Evolutionary conservation across 1,140 invertebrate genomes (phyloP).

Genomic region (Acromyrmex charruanus): DNA sequence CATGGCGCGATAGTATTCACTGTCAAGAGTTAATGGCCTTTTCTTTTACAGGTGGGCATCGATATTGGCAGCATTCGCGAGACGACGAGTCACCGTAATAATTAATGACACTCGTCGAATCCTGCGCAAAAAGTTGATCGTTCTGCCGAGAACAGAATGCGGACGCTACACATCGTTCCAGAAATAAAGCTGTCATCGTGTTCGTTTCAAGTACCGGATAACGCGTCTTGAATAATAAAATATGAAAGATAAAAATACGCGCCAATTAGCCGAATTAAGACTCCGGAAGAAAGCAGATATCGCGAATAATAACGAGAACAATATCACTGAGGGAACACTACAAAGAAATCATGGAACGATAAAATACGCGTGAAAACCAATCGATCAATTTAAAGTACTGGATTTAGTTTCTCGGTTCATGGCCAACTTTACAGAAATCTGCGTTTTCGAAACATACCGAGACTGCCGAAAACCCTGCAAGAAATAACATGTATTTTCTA

Average conservation of each 20-base stretch:
- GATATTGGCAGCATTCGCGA: conserved; percentile 36
- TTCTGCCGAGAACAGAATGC: conserved; percentile 67
- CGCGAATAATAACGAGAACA: conserved; percentile 15
- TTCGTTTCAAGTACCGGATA: not conserved
- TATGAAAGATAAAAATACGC: conserved; percentile 40
- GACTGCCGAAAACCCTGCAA: not conserved
- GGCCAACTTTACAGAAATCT: not conserved
- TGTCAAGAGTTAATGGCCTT: not conserved
- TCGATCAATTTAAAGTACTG: not conserved
- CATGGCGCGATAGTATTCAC: not conserved
- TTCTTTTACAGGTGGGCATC: conserved; percentile 6
- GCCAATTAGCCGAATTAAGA: conserved; percentile 54
- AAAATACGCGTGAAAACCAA: conserved; percentile 32
- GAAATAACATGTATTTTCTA: not conserved
- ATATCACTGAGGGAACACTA: too few relatives aligned
- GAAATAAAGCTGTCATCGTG: conserved; percentile 71
- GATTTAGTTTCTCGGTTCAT: conserved; percentile 10
- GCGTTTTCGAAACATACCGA: not conserved
- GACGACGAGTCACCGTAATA: conserved; percentile 64
- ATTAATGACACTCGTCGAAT: conserved; percentile 70
- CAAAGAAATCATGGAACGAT: conserved; percentile 17
- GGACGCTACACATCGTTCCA: conserved; percentile 61
- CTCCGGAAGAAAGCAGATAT: not conserved
- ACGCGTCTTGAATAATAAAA: conserved; percentile 42
- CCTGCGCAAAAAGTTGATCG: conserved; percentile 73